Base-by-base conservation (phyloP, 2,113 vertebrate genomes). In the Neogale vison region DNA sequence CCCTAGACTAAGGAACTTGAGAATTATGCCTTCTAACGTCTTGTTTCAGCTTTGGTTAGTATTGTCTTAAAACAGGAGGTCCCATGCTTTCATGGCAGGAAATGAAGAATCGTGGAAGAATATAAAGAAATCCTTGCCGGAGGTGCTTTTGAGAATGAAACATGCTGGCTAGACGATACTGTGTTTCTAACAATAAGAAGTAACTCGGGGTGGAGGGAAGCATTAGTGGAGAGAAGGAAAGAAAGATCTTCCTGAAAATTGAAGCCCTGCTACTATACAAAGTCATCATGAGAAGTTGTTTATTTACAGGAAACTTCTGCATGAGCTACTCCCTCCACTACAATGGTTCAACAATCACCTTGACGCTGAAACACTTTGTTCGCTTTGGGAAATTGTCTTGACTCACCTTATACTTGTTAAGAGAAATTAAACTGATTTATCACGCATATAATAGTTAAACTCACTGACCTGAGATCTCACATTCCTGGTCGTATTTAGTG, bases 181-280 rank as follows among this genome's bases (percentile, higher is more conserved):
- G 81, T 77, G 65, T 95, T 95, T 50, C 69, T 45, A 80, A 93
- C 87, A n/a, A 86, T 71, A 69, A 74, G 34, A 76, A 86, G 74
- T 42, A 82, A 86, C 8, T 6, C 52, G 36, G 3, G 4, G 1
- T 13, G 29, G 12, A 23, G 10, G 21, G 29, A 31, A 72, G 20
- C 14, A 29, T 59, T 84, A 74, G 55, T 63, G 20, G 79, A 83
- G 18, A 57, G 31, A 18, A 95, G 17, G 4, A 84, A 93, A 90
- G 55, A 67, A 82, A 92, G 77, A 72, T 12, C 57, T 90, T 74
- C 45, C 55, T 93, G 42, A 94, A 96, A 96, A 84, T 80, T 72
- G 72, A 95, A 76, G 23, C 18, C 89, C 39, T 79, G 21, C 23
- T 85, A n/a, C 57, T 96, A 50, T 47, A 88, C 23, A 26, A 55